Evolutionary conservation across 2,113 vertebrate genomes (phyloP), one percentile per base, ranked within the genome.

Genomic region (Gobiocypris rarus): DNA sequence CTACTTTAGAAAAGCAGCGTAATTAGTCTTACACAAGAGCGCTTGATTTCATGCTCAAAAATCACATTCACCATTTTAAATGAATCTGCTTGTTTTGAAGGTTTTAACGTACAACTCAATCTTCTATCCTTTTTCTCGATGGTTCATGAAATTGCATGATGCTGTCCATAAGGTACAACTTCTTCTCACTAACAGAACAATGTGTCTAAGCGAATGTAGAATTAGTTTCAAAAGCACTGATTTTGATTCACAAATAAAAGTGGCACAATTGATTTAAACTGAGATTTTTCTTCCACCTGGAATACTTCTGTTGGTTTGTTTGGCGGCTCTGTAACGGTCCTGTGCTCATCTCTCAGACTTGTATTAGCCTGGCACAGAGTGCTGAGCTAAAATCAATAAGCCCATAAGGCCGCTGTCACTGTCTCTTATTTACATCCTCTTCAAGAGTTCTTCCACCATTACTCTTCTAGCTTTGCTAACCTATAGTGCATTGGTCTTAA

Each of bases 401-500:
- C 45, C 86, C 83, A 91, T 92, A 91, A 91, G 91, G 87, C 86
- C 75, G 87, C 77, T 73, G 88, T 84, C 86, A 84, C 88, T 87
- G 71, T 85, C 82, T 89, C 70, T 92, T 92, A 93, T 93, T 92
- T 91, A 90, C 89, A 91, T 90, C 86, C 43, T 26, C 84, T 74
- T 90, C 78, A 81, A 59, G 26, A 67, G 17, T 8, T 59, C 78
- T 9, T 19, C 24, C 45, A 34, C 78, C 61, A 67, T 67, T 81
- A 81, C 43, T 67, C 43, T 31, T 63, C 41, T n/a, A 43, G 76
- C 58, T 79, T 61, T 45, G 76, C 56, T 45, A 61, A 45, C 38
- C 43, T 78, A 45, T 24, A 4, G 34, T 4, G 38, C 56, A 79
- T 63, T 63, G 76, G 38, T 63, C 76, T 52, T 81, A 81, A 50